Conservation (phyloP, 2,113 vertebrate species). For the Eptatretus burgeri region DNA sequence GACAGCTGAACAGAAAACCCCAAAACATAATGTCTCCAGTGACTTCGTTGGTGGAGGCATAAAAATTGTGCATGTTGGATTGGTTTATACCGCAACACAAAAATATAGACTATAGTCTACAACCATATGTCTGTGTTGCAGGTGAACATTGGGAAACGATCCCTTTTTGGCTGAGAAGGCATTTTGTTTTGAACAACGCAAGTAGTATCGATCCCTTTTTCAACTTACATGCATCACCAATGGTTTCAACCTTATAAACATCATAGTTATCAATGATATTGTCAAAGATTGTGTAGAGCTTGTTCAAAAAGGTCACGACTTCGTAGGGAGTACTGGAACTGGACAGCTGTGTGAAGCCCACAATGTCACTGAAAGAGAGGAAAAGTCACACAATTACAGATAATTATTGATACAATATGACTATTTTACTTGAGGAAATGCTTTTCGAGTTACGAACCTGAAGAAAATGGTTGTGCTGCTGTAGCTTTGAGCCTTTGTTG, state of each 20-base stretch:
- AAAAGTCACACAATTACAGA: not conserved
- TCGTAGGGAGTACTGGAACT: slow-evolving; percentile 34
- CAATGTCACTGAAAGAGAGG: slow-evolving; percentile 26
- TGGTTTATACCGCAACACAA: too few species aligned
- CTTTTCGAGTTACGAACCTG: slow-evolving; percentile 19
- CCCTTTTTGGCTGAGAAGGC: too few species aligned
- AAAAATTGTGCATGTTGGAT: not conserved
- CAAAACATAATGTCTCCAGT: too few species aligned
- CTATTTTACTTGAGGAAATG: not conserved
- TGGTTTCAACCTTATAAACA: slow-evolving; percentile 45
- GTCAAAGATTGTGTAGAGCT: slow-evolving; percentile 35
- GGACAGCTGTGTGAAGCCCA: slow-evolving; percentile 44
- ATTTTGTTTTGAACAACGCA: too few species aligned
- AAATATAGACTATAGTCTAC: too few species aligned
- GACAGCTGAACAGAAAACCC: too few species aligned
- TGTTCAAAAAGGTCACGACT: slow-evolving; percentile 39
- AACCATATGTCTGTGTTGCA: too few species aligned
- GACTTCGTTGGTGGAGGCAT: too few species aligned
- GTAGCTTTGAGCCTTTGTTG: slow-evolving; percentile 29
- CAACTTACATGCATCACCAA: slow-evolving; percentile 33
- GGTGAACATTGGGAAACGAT: too few species aligned
- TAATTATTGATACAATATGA: not conserved
- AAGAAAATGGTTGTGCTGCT: slow-evolving; percentile 40
- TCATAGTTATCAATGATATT: slow-evolving; percentile 42
- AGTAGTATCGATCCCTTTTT: too few species aligned